Base-by-base conservation (phyloP, 1,140 invertebrate genomes). In the Zaprionus africanus region DNA sequence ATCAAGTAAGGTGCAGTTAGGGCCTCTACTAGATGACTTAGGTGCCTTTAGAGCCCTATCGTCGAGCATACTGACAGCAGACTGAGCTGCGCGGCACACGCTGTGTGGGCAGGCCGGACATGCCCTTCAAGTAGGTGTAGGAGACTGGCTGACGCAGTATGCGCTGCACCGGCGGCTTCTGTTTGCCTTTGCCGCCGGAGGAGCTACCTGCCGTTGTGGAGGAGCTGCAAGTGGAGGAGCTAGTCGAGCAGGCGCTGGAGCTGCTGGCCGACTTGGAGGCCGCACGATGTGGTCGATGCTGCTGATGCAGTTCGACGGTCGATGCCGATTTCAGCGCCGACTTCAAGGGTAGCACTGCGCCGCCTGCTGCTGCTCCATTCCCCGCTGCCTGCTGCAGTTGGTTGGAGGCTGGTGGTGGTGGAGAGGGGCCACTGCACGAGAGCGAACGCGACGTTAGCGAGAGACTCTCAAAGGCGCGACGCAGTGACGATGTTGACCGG, bases 101-200 rank as follows among this genome's bases (percentile, higher is more conserved):
- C 86, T 96, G 96, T 2, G 96, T 97, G 1, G 96, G 96, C 17
- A 97, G 92, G 1, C 96, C 96, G 2, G 96, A 97, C 56, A 96
- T 93, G 46, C 96, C 96, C 68, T 95, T 94, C 1, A 97, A 95
- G 88, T 97, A 97, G 3, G 95, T 96, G 91, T 97, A 97, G 0
- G 95, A 95, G 0, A 96, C 95, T 0, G 96, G 96, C 24, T 96
- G 94, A 24, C 96, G 93, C 3, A 97, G 93, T 41, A 97, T 97
- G 49, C 95, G 94, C 68, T 95, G 94, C 3, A 93, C 91, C 57
- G 95, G 95, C 78, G 96, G 95, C 90, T 95, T 95, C 22, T 51
- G 38, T 54, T 90, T 79, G 63, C 60, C 41, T 43, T 81, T 93
- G 82, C 61, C 70, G 82, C 61, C 70, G 13, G 58, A 49, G 22